Conservation (phyloP, 2,113 vertebrate species). For the Haliaeetus leucogaster region DNA sequence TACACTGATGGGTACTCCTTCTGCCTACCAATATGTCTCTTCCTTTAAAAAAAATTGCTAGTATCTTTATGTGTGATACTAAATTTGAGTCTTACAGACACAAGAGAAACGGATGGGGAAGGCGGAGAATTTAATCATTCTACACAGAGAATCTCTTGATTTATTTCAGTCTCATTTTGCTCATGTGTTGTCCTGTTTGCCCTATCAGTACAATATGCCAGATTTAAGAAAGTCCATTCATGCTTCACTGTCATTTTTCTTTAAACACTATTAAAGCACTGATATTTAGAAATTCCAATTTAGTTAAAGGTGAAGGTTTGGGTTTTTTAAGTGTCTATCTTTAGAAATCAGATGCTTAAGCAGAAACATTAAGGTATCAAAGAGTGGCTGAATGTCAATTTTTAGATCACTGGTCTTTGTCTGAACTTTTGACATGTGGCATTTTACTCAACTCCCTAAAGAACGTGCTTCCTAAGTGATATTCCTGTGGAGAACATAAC, state of each 20-base stretch:
- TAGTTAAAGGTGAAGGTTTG: constrained; percentile 2
- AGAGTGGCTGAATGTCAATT: background rate
- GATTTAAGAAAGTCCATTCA: background rate
- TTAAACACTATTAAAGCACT: background rate
- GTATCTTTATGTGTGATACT: background rate
- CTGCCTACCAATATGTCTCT: background rate
- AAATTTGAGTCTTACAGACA: background rate
- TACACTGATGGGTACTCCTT: background rate
- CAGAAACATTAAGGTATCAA: background rate
- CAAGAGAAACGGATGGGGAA: background rate
- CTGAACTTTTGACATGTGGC: background rate
- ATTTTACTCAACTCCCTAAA: background rate
- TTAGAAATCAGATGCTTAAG: background rate
- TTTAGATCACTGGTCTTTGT: background rate
- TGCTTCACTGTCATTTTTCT: background rate
- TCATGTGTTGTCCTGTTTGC: background rate
- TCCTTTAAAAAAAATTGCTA: background rate
- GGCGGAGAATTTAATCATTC: background rate
- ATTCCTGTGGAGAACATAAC: background rate
- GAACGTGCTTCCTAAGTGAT: background rate
- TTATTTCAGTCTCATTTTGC: background rate
- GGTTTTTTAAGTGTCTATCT: background rate
- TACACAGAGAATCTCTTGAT: background rate
- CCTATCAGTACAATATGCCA: background rate
- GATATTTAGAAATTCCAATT: constrained; percentile 16